Evolutionary conservation across 2,113 vertebrate species (phyloP).

Genomic region (Saccopteryx bilineata): DNA sequence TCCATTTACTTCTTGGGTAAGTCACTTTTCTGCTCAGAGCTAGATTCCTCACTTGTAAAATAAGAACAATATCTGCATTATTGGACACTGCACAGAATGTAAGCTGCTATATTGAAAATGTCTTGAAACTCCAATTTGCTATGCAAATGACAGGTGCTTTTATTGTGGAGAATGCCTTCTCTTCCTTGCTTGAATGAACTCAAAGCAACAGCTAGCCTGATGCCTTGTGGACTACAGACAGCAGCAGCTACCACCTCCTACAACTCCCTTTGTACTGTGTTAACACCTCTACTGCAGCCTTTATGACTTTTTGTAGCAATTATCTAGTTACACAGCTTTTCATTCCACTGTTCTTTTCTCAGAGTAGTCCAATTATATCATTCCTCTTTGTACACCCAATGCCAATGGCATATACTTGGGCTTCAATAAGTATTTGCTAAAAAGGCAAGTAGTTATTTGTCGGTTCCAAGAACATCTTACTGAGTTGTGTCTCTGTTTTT

Average conservation of each 20-base stretch:
- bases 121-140: constrained; percentile 25
- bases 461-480: constrained; percentile 44
- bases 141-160: background rate
- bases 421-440: constrained; percentile 32
- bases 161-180: background rate
- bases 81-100: background rate
- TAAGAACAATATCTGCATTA: background rate
- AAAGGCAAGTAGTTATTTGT: constrained; percentile 38
- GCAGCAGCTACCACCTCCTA: background rate
- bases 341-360: background rate
- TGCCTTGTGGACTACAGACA: background rate
- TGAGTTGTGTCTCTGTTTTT: constrained; percentile 56
- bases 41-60: background rate
- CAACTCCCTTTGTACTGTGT: background rate
- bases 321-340: background rate
- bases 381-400: constrained; percentile 12
- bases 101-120: background rate
- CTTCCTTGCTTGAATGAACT: background rate
- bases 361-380: background rate
- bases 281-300: background rate
- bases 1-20: background rate
- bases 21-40: background rate
- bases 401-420: background rate
- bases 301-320: background rate
- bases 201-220: background rate